Base-by-base conservation (phyloP, 2,113 vertebrate species). In the Rhabdornis inornatus region DNA sequence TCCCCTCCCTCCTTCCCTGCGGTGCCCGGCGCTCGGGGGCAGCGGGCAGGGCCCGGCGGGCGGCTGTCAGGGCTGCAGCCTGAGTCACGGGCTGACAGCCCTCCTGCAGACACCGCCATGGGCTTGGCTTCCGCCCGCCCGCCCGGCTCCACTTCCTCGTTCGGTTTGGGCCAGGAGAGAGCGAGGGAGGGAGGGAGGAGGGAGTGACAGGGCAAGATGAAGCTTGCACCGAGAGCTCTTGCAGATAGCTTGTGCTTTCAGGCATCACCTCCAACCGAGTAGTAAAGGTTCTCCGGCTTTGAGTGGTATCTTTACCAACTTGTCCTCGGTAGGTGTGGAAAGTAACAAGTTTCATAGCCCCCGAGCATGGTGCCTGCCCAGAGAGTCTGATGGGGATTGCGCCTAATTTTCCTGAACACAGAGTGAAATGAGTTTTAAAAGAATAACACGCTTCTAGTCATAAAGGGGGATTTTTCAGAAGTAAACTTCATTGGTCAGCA, bases 21-120 rank as follows among this genome's bases (percentile, higher is more conserved):
- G 20, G 35, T 40, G 74, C 49, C 65, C 35, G 56, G 27, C 28
- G 39, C 40, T 50, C 44, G 76, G 71, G 81, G 92, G 68, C 96
- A 97, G 95, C 97, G 97, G 98, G 92, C 40, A 59, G 93, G 65
- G 84, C 40, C 21, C 28, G 20, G 20, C 98, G 80, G 94, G 97
- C 97, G 96, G 97, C 97, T 98, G 98, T 98, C 97, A 97, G 97
- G 93, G 68, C 95, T 95, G 75, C 35, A 94, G 95, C 92, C 97
- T 96, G 98, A 98, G 96, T 97, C 98, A 96, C 87, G 45, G 91
- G 80, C 96, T 90, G 96, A 83, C 96, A 17, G 1, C 76, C 92
- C 90, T 47, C 39, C 94, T 59, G 96, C 95, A 95, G 97, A 96
- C 97, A 52, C 85, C 91, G 97, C 97, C 2, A 59, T 80, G 82